Evolutionary conservation across 2,113 vertebrate species (phyloP), one percentile per base, ranked within the genome.

Genomic region (Caranx melampygus): DNA sequence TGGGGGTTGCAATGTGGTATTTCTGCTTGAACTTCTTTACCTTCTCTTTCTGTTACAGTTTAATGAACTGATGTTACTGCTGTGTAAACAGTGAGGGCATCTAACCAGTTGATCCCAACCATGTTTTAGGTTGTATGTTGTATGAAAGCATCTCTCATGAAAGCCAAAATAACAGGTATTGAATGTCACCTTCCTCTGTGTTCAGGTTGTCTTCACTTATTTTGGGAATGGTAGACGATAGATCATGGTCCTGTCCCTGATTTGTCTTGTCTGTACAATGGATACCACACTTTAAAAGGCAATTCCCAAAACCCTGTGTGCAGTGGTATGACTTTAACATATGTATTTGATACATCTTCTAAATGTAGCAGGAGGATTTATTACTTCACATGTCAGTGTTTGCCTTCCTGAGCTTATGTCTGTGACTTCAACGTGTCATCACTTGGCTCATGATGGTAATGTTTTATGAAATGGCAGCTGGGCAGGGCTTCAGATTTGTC

Each of bases 391-490:
- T 63, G 35, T 66, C 31, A 15, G 6, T 42, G 13, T 40, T 34
- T 16, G 42, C 42, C n/a, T 76, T 33, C 51, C 33, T 26, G 44
- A 72, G 55, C 49, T 49, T 15, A 20, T 15, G 55, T 55, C 18
- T 42, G 8, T 63, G 66, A 81, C 71, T 71, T 52, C 47, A 75
- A 81, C 58, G 55, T 73, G 70, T 81, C 76, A 81, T 86, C 49
- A 9, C 8, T 51, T 34, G 55, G 12, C 44, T 73, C 35, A 5
- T 52, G 72, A 74, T 69, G 35, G 69, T 78, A 72, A 86, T 44
- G 16, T 47, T 55, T 51, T 45, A 45, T 64, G 60, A 77, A 78
- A 75, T 47, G 49, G 75, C 72, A 79, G 84, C 58, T 62, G 42
- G 47, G 47, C 51, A 73, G 70, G 61, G 11, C 60, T 82, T 57